Evolutionary conservation across 2,113 vertebrate species (phyloP), one percentile per base, ranked within the genome.

Genomic region (Eulemur rufifrons): DNA sequence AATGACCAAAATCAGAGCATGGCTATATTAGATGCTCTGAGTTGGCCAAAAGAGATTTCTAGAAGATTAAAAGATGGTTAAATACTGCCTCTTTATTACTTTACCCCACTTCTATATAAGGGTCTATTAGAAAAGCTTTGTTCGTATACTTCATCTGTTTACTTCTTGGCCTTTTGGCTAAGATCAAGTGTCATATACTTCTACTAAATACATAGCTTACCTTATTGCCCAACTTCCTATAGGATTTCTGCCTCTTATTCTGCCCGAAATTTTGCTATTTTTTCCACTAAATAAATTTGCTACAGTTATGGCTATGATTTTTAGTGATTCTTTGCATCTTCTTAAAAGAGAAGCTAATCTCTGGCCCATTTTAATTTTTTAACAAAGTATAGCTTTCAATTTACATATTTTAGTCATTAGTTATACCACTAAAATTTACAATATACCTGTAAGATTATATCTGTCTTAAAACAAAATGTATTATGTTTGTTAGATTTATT

Each of bases 371-470:
- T 59, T 27, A 64, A 66, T 21, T 52, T 94, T 83, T 87, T 64
- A 66, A 88, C 1, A 54, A 63, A 4, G 5, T 76, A 27, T 94
- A 47, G 50, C 13, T 74, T 91, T 90, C 66, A 81, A 77, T 59
- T 91, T 92, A 34, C 4, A 27, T 80, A 52, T 82, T 80, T 88
- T 84, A 63, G 66, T 88, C 47, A 85, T 87, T 91, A 90, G 56
- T 84, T 69, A 85, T 4, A 95, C 7, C 5, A n/a, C 23, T 95
- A 29, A 86, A 95, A 68, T 91, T 86, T 47, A 94, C 37, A 95
- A 81, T 61, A 80, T 42, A 80, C 4, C 18, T 88, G n/a, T 66
- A 32, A 76, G 29, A 86, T 66, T 74, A 13, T 73, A 54, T 52
- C 27, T 81, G 15, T 45, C 13, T 89, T 68, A 50, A 92, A 80